Evolutionary conservation across 2,113 vertebrate genomes (phyloP).

Genomic region (Microtus oregoni): DNA sequence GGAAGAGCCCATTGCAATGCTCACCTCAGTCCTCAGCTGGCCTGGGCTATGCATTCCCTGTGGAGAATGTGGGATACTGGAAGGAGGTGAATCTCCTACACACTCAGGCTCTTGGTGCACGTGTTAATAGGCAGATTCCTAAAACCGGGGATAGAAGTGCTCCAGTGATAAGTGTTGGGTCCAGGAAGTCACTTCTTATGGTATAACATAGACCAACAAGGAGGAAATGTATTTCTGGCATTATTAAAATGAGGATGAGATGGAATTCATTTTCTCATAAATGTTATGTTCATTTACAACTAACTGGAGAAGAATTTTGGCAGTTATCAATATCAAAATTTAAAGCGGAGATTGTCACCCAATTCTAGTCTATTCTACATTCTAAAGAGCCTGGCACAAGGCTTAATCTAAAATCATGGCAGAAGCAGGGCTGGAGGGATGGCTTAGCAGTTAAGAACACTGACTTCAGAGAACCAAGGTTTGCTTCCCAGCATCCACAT

Average conservation of each 20-base stretch:
- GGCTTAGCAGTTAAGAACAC: not conserved
- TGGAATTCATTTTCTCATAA: not conserved
- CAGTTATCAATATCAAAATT: slow-evolving; percentile 10
- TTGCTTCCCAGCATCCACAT: not conserved
- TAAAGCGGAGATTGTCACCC: slow-evolving; percentile 10
- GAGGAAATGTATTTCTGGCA: slow-evolving; percentile 53
- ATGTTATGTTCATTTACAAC: slow-evolving; percentile 16
- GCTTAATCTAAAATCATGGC: slow-evolving; percentile 33
- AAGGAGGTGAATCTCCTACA: not conserved
- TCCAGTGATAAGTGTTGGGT: slow-evolving; percentile 15
- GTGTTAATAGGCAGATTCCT: not conserved
- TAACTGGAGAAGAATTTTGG: not conserved
- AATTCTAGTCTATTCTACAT: slow-evolving; percentile 42
- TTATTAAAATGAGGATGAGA: slow-evolving; percentile 57
- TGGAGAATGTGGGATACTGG: not conserved
- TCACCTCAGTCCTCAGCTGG: not conserved
- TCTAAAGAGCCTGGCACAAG: slow-evolving; percentile 27
- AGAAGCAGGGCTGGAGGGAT: not conserved
- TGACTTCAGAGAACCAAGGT: not conserved
- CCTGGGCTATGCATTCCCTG: not conserved
- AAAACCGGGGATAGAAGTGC: not conserved
- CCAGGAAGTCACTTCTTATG: not conserved
- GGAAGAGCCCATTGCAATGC: not conserved
- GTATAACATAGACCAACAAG: not conserved
- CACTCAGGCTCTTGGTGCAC: not conserved